These are phyloP conservation scores for Hapalemur alaotrensis DNA, from an alignment of 2,797 vertebrate genomes.

Conservation along the genomic window DNA sequence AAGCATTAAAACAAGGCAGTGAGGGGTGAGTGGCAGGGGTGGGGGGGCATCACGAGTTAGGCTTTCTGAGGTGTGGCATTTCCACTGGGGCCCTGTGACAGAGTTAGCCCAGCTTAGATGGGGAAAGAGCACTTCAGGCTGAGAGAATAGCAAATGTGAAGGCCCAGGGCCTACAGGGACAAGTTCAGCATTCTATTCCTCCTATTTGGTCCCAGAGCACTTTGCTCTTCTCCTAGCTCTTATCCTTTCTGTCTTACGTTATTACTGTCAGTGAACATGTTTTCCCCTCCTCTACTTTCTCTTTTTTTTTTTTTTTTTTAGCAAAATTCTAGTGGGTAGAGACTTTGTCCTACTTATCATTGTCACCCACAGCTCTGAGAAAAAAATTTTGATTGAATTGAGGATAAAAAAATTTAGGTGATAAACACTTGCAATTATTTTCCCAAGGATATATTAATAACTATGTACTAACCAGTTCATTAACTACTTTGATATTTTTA, in stretches of 20 bases:
- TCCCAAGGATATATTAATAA: neutral
- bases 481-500: neutral
- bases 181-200: neutral
- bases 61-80: neutral
- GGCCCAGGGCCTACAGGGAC: neutral
- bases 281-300: neutral
- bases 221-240: neutral
- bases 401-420: neutral
- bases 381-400: neutral
- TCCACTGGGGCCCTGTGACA: neutral
- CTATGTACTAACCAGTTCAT: neutral
- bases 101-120: neutral
- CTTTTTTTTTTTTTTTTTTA: neutral
- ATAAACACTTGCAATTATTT: conserved; percentile 26
- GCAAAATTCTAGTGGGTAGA: neutral
- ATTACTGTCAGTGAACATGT: neutral
- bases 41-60: neutral
- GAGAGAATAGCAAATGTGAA: neutral
- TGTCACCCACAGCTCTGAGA: neutral
- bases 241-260: neutral
- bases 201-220: neutral
- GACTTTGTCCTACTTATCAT: neutral
- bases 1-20: neutral
- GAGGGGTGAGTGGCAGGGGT: neutral
- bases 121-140: neutral